Evolutionary conservation across 2,113 vertebrate species (phyloP).

Genomic region (Meleagris gallopavo): DNA sequence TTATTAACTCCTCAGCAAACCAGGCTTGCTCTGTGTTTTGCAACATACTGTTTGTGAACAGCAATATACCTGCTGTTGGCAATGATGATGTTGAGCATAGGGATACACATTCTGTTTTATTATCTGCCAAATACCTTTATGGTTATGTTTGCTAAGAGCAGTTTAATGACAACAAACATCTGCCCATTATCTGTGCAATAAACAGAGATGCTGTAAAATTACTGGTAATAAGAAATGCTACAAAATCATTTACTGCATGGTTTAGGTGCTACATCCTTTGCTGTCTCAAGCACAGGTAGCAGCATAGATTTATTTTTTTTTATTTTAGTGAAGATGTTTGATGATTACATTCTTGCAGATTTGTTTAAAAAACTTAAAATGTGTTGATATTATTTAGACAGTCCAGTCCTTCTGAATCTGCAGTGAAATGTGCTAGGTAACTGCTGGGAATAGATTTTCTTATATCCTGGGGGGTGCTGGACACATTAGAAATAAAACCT

Average conservation of each 20-base stretch:
- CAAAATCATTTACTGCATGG: constrained; percentile 11
- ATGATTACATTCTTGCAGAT: not conserved
- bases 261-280: not conserved
- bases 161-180: constrained; percentile 64
- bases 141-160: constrained; percentile 57
- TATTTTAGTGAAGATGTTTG: constrained; percentile 9
- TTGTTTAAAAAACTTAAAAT: not conserved
- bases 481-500: not conserved
- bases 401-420: not conserved
- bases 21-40: not conserved
- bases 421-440: not conserved
- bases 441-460: not conserved
- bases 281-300: constrained; percentile 8
- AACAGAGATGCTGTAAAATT: constrained; percentile 63
- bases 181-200: constrained; percentile 63
- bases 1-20: not conserved
- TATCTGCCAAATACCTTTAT: constrained; percentile 27
- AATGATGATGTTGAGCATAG: not conserved
- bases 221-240: constrained; percentile 65
- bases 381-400: not conserved
- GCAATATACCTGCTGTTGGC: not conserved
- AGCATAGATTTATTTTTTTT: not conserved
- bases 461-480: not conserved
- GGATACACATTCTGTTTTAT: not conserved
- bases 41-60: not conserved